These are phyloP conservation scores for Hyles lineata DNA, from an alignment of 2,888 invertebrate species.

Conservation along the genomic window DNA sequence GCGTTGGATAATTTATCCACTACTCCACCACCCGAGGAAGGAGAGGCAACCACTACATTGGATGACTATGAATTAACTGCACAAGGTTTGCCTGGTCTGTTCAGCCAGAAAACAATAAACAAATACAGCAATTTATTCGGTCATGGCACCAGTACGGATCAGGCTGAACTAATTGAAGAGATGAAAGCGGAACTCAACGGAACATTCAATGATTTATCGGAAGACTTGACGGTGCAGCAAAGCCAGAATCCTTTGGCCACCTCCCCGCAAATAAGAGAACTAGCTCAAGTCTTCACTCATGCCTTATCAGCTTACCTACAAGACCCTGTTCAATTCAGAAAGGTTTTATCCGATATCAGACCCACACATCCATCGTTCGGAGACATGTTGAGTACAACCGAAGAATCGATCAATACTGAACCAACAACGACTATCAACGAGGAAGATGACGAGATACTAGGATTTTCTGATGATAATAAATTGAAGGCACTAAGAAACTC, in stretches of 20 bases:
- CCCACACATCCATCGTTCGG: constrained; percentile 90
- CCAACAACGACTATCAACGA: constrained; percentile 86
- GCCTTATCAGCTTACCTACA: constrained; percentile 92
- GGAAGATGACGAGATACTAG: constrained; percentile 91
- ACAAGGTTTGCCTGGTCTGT: constrained; percentile 84
- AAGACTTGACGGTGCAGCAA: constrained; percentile 86
- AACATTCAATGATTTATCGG: constrained; percentile 74
- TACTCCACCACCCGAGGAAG: constrained; percentile 66
- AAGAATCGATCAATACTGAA: constrained; percentile 78
- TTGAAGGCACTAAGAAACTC: constrained; percentile 51
- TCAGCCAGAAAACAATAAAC: constrained; percentile 81
- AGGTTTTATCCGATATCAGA: constrained; percentile 89
- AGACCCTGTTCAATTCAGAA: constrained; percentile 92
- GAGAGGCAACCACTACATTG: constrained; percentile 62
- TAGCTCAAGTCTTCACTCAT: constrained; percentile 93
- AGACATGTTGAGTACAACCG: constrained; percentile 69
- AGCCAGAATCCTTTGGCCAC: constrained; percentile 86
- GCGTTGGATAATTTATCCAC: constrained; percentile 86
- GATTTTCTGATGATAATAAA: constrained; percentile 89
- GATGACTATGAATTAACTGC: constrained; percentile 74
- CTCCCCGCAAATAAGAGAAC: constrained; percentile 88
- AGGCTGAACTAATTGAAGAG: constrained; percentile 69
- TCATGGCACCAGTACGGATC: constrained; percentile 46
- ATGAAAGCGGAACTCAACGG: constrained; percentile 74
- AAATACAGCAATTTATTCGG: constrained; percentile 12